Evolutionary conservation across 1,140 invertebrate genomes (phyloP).

Genomic region (Solen grandis): DNA sequence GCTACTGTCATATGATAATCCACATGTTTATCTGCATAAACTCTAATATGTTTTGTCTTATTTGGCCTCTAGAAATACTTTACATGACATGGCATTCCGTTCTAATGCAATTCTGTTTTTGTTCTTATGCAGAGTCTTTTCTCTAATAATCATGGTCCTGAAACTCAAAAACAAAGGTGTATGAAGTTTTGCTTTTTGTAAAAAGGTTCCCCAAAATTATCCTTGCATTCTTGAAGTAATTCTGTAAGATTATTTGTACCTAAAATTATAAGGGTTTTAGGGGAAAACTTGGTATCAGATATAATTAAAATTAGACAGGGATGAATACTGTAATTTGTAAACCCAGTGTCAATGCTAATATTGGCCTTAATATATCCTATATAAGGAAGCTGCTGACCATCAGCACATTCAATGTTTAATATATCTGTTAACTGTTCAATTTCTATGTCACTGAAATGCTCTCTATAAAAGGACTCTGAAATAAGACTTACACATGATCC

Average conservation of each 20-base stretch:
- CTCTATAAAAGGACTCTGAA: constrained; percentile 31
- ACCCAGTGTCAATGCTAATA: too few species aligned
- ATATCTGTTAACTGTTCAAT: constrained; percentile 24
- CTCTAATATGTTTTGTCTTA: constrained; percentile 2
- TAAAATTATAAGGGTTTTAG: constrained; percentile 25
- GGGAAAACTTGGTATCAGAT: constrained; percentile 10
- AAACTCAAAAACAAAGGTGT: too few species aligned
- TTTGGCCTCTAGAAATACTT: constrained; percentile 47
- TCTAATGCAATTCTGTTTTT: constrained; percentile 38
- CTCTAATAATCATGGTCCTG: too few species aligned
- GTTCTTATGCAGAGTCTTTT: constrained; percentile 25
- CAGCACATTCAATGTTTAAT: too few species aligned
- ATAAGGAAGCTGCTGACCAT: constrained; percentile 46
- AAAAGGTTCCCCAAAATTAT: constrained; percentile 28
- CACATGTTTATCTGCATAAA: constrained; percentile 41
- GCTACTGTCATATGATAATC: constrained; percentile 42
- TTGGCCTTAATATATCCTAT: constrained; percentile 50
- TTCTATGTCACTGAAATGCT: constrained; percentile 14
- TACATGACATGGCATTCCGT: background rate
- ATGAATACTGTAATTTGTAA: constrained; percentile 2
- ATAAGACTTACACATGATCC: constrained; percentile 46
- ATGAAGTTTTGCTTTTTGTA: constrained; percentile 38
- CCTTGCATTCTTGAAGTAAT: constrained; percentile 18
- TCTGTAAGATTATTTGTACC: constrained; percentile 48
- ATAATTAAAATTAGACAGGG: constrained; percentile 36